Evolutionary conservation across 2,797 vertebrate species (phyloP), one percentile per base, ranked within the genome.

Genomic region (Miichthys miiuy): DNA sequence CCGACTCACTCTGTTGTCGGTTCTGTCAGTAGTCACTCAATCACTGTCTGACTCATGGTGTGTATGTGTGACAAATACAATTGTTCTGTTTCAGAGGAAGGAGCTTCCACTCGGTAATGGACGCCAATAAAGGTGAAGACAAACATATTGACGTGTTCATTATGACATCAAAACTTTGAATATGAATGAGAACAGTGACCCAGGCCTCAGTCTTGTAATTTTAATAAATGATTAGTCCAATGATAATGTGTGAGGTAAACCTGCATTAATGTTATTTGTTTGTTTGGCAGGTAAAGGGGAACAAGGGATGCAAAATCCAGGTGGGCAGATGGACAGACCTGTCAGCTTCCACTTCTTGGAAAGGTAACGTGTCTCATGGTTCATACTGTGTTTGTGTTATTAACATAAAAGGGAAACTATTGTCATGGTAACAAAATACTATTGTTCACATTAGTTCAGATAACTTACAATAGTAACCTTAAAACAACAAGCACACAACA

Each of bases 121-220:
- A 94, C 6, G 86, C 87, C 74, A 91, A 46, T 88, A 93, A 92
- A 93, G 90, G 92, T 91, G 87, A 84, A 64, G 14, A 17, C 34
- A 66, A 1, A 54, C 8, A 25, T 5, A 44, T 14, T 41, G 0
- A 46, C 41, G 48, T 55, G 2, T 52, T 30, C 4, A 16, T 52
- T 51, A 58, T 57, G 11, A 66, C 11, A 4, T 34, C 2, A 14
- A 10, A 6, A 64, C 20, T 0, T 1, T 5, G 8, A 10, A 4
- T 23, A 27, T 54, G 0, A 30, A 67, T 48, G 0, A n/a, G 17
- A 66, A 11, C 3, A 63, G 41, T 27, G 1, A 12, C 13, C 38
- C 5, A 58, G 7, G 2, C 0, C 6, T 23, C 23, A 6, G 2
- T 60, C 6, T 38, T 60, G 9, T 51, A 14, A n/a, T 47, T 48